Percentiles rank a stretch among this genome's conserved stretches.
Evolutionary conservation across 2,888 invertebrate species (phyloP).

Genomic region (Agrochola lychnidis): DNA sequence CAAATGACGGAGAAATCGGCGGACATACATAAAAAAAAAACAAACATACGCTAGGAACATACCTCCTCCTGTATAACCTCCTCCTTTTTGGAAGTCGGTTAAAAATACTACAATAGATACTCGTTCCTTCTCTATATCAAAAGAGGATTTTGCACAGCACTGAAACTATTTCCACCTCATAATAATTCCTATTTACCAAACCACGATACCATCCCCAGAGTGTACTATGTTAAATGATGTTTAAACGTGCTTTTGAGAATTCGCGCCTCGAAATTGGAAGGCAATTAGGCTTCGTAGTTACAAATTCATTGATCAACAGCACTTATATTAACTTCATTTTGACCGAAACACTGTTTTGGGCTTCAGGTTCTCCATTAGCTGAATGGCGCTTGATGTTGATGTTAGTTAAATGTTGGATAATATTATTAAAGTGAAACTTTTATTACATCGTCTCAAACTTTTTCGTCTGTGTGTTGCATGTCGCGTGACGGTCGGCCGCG

Average conservation of each 20-base stretch:
- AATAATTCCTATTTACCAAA: conserved; percentile 3
- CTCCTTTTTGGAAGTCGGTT: too few species aligned
- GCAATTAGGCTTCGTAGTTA: conserved; percentile 13
- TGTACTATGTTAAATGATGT: conserved; percentile 2
- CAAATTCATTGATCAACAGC: conserved; percentile 28
- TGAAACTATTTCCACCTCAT: background rate
- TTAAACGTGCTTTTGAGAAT: conserved; percentile 5
- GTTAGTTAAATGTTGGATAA: background rate
- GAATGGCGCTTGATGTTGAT: background rate
- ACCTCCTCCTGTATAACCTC: too few species aligned
- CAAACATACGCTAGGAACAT: too few species aligned
- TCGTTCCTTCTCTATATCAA: background rate
- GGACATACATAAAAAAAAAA: too few species aligned
- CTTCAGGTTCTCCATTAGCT: background rate
- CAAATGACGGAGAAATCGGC: too few species aligned
- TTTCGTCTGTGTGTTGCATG: too few species aligned
- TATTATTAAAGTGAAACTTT: too few species aligned
- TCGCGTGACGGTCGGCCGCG: too few species aligned
- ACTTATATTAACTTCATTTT: conserved; percentile 9
- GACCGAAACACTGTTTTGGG: background rate
- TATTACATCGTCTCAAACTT: too few species aligned
- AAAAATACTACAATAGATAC: background rate
- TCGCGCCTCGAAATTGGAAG: conserved; percentile 10
- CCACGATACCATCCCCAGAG: conserved; percentile 3
- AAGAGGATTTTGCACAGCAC: background rate